phyloP scores from a whole-genome alignment of 2,113 vertebrate species.

The Platichthys stellatus region DNA sequence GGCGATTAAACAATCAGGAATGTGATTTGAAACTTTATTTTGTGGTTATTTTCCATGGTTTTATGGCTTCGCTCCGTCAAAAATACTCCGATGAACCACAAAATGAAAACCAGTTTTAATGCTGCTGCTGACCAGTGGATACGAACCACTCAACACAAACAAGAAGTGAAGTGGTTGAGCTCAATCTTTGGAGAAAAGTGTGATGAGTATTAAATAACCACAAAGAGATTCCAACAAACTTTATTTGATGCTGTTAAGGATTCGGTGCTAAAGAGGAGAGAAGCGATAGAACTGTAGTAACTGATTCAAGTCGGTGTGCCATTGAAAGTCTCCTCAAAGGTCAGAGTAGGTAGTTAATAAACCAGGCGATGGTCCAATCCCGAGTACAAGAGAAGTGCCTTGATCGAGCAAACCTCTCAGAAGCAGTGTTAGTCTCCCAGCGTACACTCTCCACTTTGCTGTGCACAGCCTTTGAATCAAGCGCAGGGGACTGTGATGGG shows the following conservation, averaged over 20 bases:
- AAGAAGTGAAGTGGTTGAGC: not conserved
- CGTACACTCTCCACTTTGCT: slow-evolving; percentile 24
- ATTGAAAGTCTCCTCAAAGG: not conserved
- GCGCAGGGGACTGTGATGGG: slow-evolving; percentile 18
- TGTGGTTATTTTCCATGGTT: too few relatives aligned
- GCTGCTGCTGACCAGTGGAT: not conserved
- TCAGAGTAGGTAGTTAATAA: not conserved
- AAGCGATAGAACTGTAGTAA: not conserved
- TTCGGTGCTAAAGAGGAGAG: not conserved
- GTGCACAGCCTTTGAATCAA: slow-evolving; percentile 27
- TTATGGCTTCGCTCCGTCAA: too few relatives aligned
- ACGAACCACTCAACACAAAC: not conserved
- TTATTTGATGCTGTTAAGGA: not conserved
- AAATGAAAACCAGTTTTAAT: not conserved
- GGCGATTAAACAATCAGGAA: too few relatives aligned
- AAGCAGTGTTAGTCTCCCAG: slow-evolving; percentile 32
- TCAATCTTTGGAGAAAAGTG: not conserved
- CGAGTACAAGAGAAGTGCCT: slow-evolving; percentile 48
- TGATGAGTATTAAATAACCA: not conserved
- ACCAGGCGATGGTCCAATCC: not conserved
- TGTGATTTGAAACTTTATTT: too few relatives aligned
- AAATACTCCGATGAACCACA: not conserved
- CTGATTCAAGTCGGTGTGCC: not conserved
- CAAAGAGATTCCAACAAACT: not conserved
- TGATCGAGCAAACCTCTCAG: slow-evolving; percentile 40